Percentiles rank a stretch among this genome's conserved stretches.
phyloP scores from a whole-genome alignment of 2,888 invertebrate species.

The Ecdyonurus torrentis region DNA sequence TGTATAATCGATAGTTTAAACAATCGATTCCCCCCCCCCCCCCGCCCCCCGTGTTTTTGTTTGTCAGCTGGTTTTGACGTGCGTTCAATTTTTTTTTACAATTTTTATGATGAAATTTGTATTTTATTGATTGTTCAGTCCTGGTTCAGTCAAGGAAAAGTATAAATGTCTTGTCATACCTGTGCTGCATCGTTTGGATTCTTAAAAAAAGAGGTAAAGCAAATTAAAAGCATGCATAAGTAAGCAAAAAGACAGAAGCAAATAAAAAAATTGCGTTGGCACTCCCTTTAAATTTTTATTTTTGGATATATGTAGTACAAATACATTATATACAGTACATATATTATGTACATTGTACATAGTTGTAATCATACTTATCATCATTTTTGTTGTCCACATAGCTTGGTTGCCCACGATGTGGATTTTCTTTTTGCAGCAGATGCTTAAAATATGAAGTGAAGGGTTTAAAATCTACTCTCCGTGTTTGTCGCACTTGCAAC shows the following conservation, averaged over 20 bases:
- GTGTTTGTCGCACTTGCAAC: not conserved
- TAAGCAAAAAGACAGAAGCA: too few relatives aligned
- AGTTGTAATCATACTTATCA: too few relatives aligned
- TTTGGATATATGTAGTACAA: too few relatives aligned
- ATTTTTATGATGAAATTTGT: not conserved
- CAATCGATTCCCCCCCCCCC: too few relatives aligned
- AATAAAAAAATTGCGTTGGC: too few relatives aligned
- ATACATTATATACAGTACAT: not conserved
- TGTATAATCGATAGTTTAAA: too few relatives aligned
- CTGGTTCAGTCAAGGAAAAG: too few relatives aligned
- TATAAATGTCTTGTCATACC: conserved; percentile 60
- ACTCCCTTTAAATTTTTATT: too few relatives aligned
- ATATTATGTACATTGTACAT: conserved; percentile 10
- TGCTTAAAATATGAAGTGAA: conserved; percentile 54
- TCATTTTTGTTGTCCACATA: conserved; percentile 28
- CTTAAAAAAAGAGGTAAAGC: conserved; percentile 50
- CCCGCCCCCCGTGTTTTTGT: not conserved
- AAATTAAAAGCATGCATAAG: too few relatives aligned
- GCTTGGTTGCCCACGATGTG: conserved; percentile 71
- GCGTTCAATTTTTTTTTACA: not conserved
- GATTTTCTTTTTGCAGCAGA: conserved; percentile 66
- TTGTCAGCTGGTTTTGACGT: not conserved
- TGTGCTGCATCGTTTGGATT: conserved; percentile 53
- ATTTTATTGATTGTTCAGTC: not conserved
- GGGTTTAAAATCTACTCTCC: not conserved